Base-by-base conservation (phyloP, 2,797 vertebrate genomes). In the Lithobates sylvaticus region DNA sequence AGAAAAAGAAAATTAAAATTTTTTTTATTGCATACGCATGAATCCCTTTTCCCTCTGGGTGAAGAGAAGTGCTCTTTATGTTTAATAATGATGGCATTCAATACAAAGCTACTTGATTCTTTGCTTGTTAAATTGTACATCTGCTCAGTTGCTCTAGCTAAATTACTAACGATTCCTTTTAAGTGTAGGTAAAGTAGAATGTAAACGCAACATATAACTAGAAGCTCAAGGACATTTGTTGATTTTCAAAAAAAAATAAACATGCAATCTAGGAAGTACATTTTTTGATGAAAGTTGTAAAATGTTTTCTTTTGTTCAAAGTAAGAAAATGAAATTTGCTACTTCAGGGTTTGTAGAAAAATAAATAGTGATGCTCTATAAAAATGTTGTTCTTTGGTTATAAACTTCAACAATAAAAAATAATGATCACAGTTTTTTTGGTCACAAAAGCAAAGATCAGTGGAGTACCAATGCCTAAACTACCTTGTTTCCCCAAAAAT, bases 21-120 rank as follows among this genome's bases (percentile, higher is more conserved):
- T 76, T 64, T 39, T 76, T 36, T 36, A 47, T 68, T 83, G 65
- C 54, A 44, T 58, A 83, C 68, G 81, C 21, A 67, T 83, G 39
- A 83, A 76, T 75, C 58, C n/a, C 50, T 83, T 75, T 76, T 50
- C 27, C 81, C 80, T 65, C 74, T 70, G 76, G 82, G 73, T 70
- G 23, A 84, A 83, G 72, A 83, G 82, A 70, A 76, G 74, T 47
- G 29, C 82, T 70, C 27, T 84, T 77, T 76, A 76, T 84, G 44
- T 76, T 84, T 84, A 84, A 84, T 84, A 76, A 76, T 76, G 61
- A 72, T 32, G 61, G 39, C 36, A 76, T 76, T 10, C 68, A 73
- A 76, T 69, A 58, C 16, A 76, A 77, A 76, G 44, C 73, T 69
- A 36, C 64, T 76, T 84, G 81, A 84, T 84, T 61, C 65, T 69